phyloP scores from a whole-genome alignment of 2,113 vertebrate species.

The Phaetusa simplex region DNA sequence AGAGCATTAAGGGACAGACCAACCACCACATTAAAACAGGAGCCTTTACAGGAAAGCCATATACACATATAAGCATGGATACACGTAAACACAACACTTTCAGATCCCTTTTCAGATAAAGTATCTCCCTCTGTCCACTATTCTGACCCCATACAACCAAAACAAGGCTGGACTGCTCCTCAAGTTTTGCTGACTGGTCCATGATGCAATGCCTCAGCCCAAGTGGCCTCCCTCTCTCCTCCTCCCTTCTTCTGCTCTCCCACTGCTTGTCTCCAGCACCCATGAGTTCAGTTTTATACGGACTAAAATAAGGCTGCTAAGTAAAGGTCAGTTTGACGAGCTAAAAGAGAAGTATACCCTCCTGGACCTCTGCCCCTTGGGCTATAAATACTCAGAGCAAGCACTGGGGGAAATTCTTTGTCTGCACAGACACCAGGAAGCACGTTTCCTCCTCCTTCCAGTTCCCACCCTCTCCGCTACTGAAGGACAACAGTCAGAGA shows the following conservation, averaged over 20 bases:
- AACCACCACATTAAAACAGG: background rate
- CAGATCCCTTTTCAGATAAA: background rate
- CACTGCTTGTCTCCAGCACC: background rate
- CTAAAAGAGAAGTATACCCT: background rate
- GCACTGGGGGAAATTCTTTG: slow-evolving; percentile 36
- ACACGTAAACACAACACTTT: background rate
- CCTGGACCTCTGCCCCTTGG: background rate
- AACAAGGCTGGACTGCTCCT: background rate
- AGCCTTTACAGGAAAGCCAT: background rate
- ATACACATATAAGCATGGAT: background rate
- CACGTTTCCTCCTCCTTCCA: background rate
- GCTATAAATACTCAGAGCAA: slow-evolving; percentile 37
- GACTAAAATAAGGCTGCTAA: slow-evolving; percentile 26
- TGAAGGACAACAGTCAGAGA: background rate
- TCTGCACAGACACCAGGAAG: slow-evolving; percentile 45
- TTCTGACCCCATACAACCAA: background rate
- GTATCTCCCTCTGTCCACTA: background rate
- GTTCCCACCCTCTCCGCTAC: background rate
- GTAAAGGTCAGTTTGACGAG: slow-evolving; percentile 34
- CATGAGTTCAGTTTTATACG: background rate
- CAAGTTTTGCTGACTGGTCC: background rate
- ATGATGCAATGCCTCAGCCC: background rate
- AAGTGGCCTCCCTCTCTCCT: background rate
- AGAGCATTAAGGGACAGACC: background rate
- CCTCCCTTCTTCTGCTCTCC: background rate